A percentile compares a stretch with the other conserved stretches of the same genome.
phyloP scores from a whole-genome alignment of 1,140 invertebrate genomes.

The Musca domestica region DNA sequence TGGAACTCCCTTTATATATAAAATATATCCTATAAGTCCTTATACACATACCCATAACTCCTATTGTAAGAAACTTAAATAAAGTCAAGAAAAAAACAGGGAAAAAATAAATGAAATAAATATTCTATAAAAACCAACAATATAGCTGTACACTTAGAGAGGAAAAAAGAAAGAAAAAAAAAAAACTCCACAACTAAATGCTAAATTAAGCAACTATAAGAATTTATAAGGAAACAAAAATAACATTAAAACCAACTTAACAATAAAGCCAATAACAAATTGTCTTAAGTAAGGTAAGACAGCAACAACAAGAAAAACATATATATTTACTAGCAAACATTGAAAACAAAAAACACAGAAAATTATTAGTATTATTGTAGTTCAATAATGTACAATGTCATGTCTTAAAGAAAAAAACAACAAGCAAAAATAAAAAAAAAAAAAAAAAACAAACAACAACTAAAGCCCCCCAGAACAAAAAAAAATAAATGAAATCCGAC shows the following conservation, averaged over 20 bases:
- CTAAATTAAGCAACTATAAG: conserved; percentile 24
- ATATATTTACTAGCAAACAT: conserved; percentile 40
- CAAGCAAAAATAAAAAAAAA: not conserved
- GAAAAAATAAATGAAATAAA: not conserved
- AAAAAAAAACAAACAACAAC: conserved; percentile 12
- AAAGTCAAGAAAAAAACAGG: conserved; percentile 12
- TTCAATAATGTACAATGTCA: conserved; percentile 21
- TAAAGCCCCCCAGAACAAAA: conserved; percentile 27
- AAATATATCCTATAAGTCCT: conserved; percentile 35
- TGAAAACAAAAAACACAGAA: conserved; percentile 35
- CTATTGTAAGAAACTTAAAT: conserved; percentile 21
- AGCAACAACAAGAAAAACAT: conserved; percentile 32
- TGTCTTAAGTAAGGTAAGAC: conserved; percentile 32
- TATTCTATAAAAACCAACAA: conserved; percentile 31
- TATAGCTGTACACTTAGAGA: conserved; percentile 30
- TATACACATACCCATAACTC: conserved; percentile 28
- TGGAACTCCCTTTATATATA: not conserved
- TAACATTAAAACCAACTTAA: conserved; percentile 16
- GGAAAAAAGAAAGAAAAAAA: conserved; percentile 34
- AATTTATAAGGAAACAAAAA: conserved; percentile 28
- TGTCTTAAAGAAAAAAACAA: conserved; percentile 22
- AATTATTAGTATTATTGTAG: conserved; percentile 17
- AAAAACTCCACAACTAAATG: conserved; percentile 29
- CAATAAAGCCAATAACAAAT: conserved; percentile 30
- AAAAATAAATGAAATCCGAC: too few species aligned